These are phyloP conservation scores for Tinamus major DNA, from an alignment of 2,797 vertebrate genomes.

Conservation along the genomic window DNA sequence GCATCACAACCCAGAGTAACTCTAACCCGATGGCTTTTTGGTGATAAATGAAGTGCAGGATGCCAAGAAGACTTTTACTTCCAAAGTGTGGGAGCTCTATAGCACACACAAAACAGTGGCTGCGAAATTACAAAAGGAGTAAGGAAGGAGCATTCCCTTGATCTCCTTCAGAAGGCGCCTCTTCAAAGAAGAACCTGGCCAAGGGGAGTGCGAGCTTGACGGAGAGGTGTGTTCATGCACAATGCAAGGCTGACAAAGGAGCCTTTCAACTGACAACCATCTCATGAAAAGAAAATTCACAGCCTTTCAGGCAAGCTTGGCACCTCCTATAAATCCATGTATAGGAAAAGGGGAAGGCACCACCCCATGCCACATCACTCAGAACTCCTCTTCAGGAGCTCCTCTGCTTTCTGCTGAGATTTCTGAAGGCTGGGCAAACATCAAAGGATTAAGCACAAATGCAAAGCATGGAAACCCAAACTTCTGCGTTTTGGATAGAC, in stretches of 20 bases:
- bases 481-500: not conserved
- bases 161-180: not conserved
- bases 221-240: not conserved
- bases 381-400: not conserved
- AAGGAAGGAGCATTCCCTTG: not conserved
- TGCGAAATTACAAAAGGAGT: not conserved
- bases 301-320: not conserved
- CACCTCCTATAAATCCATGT: not conserved
- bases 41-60: not conserved
- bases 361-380: rapidly evolving
- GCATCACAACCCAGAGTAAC: not conserved
- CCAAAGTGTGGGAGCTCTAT: not conserved
- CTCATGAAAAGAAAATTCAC: not conserved
- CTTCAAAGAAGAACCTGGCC: slow-evolving; percentile 17
- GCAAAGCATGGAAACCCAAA: not conserved
- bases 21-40: rapidly evolving
- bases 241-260: not conserved
- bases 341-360: not conserved
- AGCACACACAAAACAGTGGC: not conserved
- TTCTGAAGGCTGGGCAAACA: not conserved
- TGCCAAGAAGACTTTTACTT: not conserved
- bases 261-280: not conserved
- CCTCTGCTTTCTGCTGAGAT: not conserved
- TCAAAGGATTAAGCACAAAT: not conserved
- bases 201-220: not conserved